phyloP scores from a whole-genome alignment of 2,888 invertebrate genomes.

The Epsilonema sp. region DNA sequence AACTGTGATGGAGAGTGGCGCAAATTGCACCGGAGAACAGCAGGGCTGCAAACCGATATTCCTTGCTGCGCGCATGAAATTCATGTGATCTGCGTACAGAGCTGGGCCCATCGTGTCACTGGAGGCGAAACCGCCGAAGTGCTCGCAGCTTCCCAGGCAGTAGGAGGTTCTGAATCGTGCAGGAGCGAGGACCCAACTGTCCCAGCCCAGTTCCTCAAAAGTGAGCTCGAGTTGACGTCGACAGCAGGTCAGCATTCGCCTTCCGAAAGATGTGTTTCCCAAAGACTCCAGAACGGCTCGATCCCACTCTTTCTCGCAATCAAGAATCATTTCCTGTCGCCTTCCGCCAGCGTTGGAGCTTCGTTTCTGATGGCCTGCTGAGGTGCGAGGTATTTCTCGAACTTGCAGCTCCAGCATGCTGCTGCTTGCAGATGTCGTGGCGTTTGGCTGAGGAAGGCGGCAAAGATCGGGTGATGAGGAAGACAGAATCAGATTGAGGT shows the following conservation, averaged over 20 bases:
- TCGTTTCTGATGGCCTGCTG: too few relatives aligned
- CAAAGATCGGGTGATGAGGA: too few relatives aligned
- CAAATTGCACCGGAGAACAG: slow-evolving; percentile 9
- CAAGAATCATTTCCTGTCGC: too few relatives aligned
- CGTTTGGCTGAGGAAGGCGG: too few relatives aligned
- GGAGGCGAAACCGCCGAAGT: slow-evolving; percentile 5
- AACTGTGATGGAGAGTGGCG: slow-evolving; percentile 6
- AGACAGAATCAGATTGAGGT: too few relatives aligned
- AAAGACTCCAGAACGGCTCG: neutral
- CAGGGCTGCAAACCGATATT: slow-evolving; percentile 5
- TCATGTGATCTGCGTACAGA: slow-evolving; percentile 9
- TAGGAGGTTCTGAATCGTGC: slow-evolving; percentile 6
- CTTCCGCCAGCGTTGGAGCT: too few relatives aligned
- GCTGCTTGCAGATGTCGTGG: too few relatives aligned
- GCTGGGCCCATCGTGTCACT: slow-evolving; percentile 1
- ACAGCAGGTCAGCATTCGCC: slow-evolving; percentile 7
- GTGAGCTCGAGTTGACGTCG: slow-evolving; percentile 4
- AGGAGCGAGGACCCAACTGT: slow-evolving; percentile 6
- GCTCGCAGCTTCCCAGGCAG: slow-evolving; percentile 9
- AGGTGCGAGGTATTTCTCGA: too few relatives aligned
- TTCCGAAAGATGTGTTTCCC: neutral
- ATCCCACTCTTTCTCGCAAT: slow-evolving; percentile 7
- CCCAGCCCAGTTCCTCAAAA: slow-evolving; percentile 8
- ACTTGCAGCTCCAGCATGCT: too few relatives aligned
- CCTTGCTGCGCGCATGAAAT: neutral